Evolutionary conservation across 2,888 invertebrate species (phyloP).

Genomic region (Ceriagrion tenellum): DNA sequence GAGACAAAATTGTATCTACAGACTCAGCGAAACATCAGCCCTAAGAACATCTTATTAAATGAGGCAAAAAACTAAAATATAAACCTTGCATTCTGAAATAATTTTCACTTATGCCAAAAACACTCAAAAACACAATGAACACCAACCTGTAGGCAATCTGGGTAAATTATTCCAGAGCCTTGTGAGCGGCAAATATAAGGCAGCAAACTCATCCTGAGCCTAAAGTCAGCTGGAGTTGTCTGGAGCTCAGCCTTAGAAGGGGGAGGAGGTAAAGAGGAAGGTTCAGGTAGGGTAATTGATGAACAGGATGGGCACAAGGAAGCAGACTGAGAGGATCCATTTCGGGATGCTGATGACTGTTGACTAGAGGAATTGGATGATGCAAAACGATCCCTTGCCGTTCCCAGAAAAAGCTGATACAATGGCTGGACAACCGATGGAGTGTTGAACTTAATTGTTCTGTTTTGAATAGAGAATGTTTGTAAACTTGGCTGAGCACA

Average conservation of each 20-base stretch:
- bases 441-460: constrained; percentile 48
- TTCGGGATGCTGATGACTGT: background rate
- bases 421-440: constrained; percentile 83
- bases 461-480: background rate
- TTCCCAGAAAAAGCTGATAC: constrained; percentile 85
- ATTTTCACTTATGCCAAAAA: too few relatives aligned
- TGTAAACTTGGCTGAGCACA: background rate
- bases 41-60: too few relatives aligned
- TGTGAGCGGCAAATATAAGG: constrained; percentile 86
- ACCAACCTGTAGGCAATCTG: constrained; percentile 88
- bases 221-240: constrained; percentile 88
- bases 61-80: too few relatives aligned
- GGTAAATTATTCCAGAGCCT: constrained; percentile 78
- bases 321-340: background rate
- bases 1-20: too few relatives aligned
- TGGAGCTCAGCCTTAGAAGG: constrained; percentile 81
- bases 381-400: constrained; percentile 42
- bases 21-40: too few relatives aligned
- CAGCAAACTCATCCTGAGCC: constrained; percentile 91
- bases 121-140: too few relatives aligned
- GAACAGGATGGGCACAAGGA: background rate
- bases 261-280: constrained; percentile 47
- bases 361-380: constrained; percentile 20
- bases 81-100: too few relatives aligned
- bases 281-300: constrained; percentile 22